Conservation (phyloP, 2,113 vertebrate species). For the Callipepla squamata region DNA sequence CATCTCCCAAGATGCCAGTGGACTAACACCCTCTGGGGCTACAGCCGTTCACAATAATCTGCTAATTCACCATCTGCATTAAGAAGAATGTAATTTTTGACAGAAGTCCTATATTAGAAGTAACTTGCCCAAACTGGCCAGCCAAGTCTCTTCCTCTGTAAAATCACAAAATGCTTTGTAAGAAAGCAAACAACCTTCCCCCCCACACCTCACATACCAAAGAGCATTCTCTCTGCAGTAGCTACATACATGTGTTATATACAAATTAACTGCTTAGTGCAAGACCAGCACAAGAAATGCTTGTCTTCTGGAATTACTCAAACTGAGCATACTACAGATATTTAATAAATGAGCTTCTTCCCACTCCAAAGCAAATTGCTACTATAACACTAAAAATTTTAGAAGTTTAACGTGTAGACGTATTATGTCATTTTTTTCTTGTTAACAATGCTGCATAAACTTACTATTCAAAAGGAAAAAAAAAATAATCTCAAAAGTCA, state of each 20-base stretch:
- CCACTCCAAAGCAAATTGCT: not conserved
- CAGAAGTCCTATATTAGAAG: not conserved
- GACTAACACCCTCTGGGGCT: not conserved
- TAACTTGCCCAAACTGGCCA: slow-evolving; percentile 37
- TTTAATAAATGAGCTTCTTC: not conserved
- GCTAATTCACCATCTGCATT: not conserved
- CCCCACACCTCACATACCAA: not conserved
- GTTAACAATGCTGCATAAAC: not conserved
- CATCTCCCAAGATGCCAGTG: not conserved
- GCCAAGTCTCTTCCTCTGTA: not conserved
- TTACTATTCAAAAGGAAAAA: not conserved
- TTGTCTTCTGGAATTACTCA: not conserved
- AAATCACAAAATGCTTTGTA: not conserved
- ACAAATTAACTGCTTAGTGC: not conserved
- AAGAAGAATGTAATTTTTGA: not conserved
- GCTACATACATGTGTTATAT: not conserved
- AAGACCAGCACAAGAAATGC: not conserved
- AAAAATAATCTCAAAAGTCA: not conserved
- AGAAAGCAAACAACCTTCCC: not conserved
- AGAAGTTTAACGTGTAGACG: not conserved
- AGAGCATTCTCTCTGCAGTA: slow-evolving; percentile 18
- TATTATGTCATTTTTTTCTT: not conserved
- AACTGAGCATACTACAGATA: not conserved
- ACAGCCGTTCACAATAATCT: not conserved
- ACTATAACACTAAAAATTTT: not conserved